These are phyloP conservation scores for Triplophysa bombifrons DNA, from an alignment of 2,797 vertebrate genomes.

Conservation along the genomic window DNA sequence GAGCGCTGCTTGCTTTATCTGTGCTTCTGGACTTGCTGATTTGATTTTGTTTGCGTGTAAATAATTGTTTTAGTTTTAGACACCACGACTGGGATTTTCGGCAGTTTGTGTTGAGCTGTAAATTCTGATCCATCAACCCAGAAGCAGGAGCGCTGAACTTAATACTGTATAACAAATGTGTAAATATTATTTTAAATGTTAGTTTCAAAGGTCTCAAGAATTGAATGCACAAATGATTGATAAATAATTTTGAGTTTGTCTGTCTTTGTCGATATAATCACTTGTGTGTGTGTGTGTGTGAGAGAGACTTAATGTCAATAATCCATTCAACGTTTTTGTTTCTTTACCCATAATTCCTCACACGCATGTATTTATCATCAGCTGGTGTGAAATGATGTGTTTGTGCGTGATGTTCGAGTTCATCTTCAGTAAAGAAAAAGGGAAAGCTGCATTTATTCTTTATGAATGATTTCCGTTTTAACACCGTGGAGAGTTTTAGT, in stretches of 20 bases:
- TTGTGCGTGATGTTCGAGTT: neutral
- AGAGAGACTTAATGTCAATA: neutral
- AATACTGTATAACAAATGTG: neutral
- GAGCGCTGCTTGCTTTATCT: neutral
- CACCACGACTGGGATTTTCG: neutral
- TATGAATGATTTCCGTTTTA: neutral
- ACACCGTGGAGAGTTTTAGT: no score
- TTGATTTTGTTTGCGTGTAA: neutral
- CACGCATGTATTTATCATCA: neutral
- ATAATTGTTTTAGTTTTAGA: neutral
- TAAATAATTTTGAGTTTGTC: no score
- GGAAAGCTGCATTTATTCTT: neutral
- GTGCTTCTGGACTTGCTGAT: neutral
- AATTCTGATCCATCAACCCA: neutral
- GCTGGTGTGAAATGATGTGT: neutral
- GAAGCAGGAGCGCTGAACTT: neutral
- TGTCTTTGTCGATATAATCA: no score
- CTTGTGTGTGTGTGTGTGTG: neutral
- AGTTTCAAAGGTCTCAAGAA: no score
- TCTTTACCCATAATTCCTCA: constrained; percentile 15
- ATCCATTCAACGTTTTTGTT: neutral
- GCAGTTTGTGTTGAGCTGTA: neutral
- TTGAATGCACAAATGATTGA: no score
- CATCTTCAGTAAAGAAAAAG: neutral
- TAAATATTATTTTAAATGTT: no score